Base-by-base conservation (phyloP, 2,113 vertebrate genomes). In the Daphoenositta chrysoptera region DNA sequence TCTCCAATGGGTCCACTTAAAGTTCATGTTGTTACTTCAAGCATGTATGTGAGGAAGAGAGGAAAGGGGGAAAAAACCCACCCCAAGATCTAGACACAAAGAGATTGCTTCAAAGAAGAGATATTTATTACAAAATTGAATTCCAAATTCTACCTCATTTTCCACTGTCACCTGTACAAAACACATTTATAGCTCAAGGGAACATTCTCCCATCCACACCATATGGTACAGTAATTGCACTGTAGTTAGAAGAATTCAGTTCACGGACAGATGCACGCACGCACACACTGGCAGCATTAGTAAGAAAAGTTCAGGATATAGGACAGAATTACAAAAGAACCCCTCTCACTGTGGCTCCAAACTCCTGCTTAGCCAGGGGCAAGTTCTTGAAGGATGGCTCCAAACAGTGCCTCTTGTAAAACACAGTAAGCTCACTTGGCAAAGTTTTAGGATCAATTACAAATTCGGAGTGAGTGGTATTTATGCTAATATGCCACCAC, bases 81-180 rank as follows among this genome's bases (percentile, higher is more conserved):
- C 21, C 44, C 79, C 90, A 94, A 83, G 44, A 90, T n/a, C 7
- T 21, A 90, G 68, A 90, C 21, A 4, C 42, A 71, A 73, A 94
- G 26, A 96, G 33, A 90, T 33, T 72, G 42, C 61, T 97, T 93
- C 80, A 96, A 98, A 97, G 51, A 93, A 96, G 80, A 89, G 7
- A 28, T 87, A 91, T 98, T 98, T 98, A 98, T 98, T 98, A 97
- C 56, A 97, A 97, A 98, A 98, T 54, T 95, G 85, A 96, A 88
- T 72, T 87, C 45, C 42, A 96, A 94, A 83, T 82, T 96, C 66
- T 82, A 94, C 64, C 13, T 95, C 27, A 69, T 95, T 90, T 89
- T 92, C 45, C 84, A 48, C 60, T 60, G 87, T 80, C 76, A 28
- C 33, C 72, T 94, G 70, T 97, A 93, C 56, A 97, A 97, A 97